phyloP scores from a whole-genome alignment of 2,888 invertebrate genomes.

The Coenonympha glycerion region DNA sequence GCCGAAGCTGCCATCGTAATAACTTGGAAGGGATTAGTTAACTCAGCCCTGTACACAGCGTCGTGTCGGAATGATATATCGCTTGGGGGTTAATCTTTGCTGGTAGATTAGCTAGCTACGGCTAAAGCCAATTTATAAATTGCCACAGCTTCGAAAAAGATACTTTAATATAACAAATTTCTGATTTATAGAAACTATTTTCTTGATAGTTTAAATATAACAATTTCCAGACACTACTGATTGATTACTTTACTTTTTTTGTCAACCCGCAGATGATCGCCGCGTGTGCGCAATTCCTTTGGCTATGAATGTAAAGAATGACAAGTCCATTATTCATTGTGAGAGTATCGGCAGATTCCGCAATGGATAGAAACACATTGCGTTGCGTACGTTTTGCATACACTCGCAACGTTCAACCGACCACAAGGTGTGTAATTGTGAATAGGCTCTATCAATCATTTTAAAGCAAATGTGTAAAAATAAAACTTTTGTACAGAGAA shows the following conservation, averaged over 20 bases:
- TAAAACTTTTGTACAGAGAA: constrained; percentile 14
- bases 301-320: not conserved
- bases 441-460: constrained; percentile 31
- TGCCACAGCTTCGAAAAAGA: no score
- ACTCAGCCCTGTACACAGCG: no score
- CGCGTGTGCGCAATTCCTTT: constrained; percentile 10
- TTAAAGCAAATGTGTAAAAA: constrained; percentile 17
- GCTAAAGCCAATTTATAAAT: no score
- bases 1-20: no score
- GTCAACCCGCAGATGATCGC: constrained; percentile 39
- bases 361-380: constrained; percentile 55
- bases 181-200: not conserved
- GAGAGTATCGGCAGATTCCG: constrained; percentile 34
- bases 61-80: no score
- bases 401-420: constrained; percentile 20
- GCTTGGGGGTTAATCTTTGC: no score
- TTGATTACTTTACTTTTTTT: not conserved
- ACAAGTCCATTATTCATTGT: constrained; percentile 14
- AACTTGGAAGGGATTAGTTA: no score
- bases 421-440: constrained; percentile 31
- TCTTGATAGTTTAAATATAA: not conserved
- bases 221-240: not conserved
- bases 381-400: constrained; percentile 39
- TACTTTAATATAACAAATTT: no score
- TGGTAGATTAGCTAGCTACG: no score